Evolutionary conservation across 2,888 invertebrate genomes (phyloP), one percentile per base, ranked within the genome.

Genomic region (Pristionchus fissidentatus): DNA sequence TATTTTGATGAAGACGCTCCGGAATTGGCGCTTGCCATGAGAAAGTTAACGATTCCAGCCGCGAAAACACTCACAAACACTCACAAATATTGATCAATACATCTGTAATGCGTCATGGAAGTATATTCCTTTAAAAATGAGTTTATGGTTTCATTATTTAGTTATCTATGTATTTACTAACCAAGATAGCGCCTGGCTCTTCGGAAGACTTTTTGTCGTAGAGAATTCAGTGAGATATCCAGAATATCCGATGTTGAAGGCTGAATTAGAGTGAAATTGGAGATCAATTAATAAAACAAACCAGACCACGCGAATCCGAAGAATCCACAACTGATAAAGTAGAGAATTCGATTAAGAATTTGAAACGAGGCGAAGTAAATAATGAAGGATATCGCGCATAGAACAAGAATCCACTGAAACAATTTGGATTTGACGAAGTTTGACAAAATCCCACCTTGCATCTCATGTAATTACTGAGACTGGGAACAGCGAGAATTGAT

Each of bases 181-280:
- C 79, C 79, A 79, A 5, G 79, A 79, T 0, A 81, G 49, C 2
- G 80, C 62, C 46, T 81, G 80, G 62, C 46, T 81, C n/a, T 32
- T 60, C 22, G 41, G 46, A 22, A 81, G 80, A 32, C 46, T 81
- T 15, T 35, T n/a, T 7, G 26, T 41, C 5, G 62, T 46, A 19
- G 80, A 81, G 10, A 81, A 52, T 13, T 81, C 80, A 60, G 62
- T 81, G 19, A 81, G 80, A 32, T 81, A 81, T 1, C 80, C 80
- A 46, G 60, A 62, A 29, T 81, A 81, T 4, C 80, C 80, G 38
- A 62, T 62, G 62, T 81, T 81, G 80, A 81, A 62, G 13, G 52
- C 80, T 81, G 43, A 22, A 78, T n/a, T n/a, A n/a, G 29, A 26
- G 29, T 29, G 8, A 29, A 15, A 5, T 1, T 35, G 35, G 35